Percentiles rank a stretch among this genome's conserved stretches.
Conservation (phyloP, 1,140 invertebrate species). For the Sycophaga agraensis region DNA sequence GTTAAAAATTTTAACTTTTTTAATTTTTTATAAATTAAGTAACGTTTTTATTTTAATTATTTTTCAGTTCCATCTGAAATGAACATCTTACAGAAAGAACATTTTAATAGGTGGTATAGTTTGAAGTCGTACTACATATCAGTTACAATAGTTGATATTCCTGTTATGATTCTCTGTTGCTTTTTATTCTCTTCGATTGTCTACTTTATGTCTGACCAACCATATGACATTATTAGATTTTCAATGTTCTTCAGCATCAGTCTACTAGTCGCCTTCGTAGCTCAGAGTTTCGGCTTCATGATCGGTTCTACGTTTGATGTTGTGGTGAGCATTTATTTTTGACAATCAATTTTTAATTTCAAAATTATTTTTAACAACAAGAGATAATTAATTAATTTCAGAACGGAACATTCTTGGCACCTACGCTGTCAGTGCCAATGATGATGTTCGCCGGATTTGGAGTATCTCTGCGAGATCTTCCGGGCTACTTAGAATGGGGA, state of each 20-base stretch:
- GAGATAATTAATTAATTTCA: too few relatives aligned
- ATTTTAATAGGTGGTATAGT: constrained; percentile 96
- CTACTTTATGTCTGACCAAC: constrained; percentile 85
- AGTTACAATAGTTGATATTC: constrained; percentile 81
- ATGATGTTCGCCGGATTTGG: constrained; percentile 89
- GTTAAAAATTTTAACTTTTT: too few relatives aligned
- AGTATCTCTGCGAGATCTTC: constrained; percentile 74
- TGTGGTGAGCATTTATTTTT: constrained; percentile 60
- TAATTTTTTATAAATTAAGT: too few relatives aligned
- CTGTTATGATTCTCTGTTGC: constrained; percentile 74
- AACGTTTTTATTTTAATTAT: too few relatives aligned
- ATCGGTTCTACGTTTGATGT: constrained; percentile 83
- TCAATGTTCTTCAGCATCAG: constrained; percentile 80
- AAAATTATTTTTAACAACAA: too few relatives aligned
- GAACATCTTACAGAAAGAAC: constrained; percentile 86
- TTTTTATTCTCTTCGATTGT: constrained; percentile 78
- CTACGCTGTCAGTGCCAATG: constrained; percentile 75
- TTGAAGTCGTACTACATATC: constrained; percentile 88
- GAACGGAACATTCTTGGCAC: constrained; percentile 82
- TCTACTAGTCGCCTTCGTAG: constrained; percentile 80
- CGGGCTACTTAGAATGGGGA: constrained; percentile 81
- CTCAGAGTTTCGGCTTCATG: constrained; percentile 85
- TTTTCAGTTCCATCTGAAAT: constrained; percentile 90
- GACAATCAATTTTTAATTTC: too few relatives aligned
- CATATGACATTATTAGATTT: constrained; percentile 74